These are phyloP conservation scores for Bicyclus anynana DNA, from an alignment of 1,140 invertebrate genomes.

Conservation along the genomic window DNA sequence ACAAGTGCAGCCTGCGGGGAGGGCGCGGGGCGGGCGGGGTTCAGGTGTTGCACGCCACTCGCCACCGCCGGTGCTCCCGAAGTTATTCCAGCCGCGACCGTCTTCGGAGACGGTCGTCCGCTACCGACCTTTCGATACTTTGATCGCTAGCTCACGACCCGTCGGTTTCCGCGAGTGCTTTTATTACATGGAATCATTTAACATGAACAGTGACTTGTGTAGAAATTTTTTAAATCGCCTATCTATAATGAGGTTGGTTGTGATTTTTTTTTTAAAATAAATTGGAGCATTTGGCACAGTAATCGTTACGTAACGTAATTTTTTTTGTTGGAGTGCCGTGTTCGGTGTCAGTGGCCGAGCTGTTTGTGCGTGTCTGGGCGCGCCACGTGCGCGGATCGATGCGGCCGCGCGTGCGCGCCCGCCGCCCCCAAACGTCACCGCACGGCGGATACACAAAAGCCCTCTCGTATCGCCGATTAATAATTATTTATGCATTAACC, in stretches of 20 bases:
- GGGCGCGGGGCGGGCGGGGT: slow-evolving; percentile 13
- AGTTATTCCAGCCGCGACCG: slow-evolving; percentile 43
- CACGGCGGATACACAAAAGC: slow-evolving; percentile 7
- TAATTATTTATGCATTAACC: slow-evolving; percentile 9
- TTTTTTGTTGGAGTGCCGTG: slow-evolving; percentile 1
- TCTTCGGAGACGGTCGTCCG: slow-evolving; percentile 31
- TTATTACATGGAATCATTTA: not conserved
- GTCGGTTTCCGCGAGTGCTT: slow-evolving; percentile 17
- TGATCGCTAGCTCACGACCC: slow-evolving; percentile 11
- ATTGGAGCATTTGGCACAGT: not conserved
- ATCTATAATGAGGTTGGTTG: slow-evolving; percentile 7
- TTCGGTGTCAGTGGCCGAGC: slow-evolving; percentile 20
- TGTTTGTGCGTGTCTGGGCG: slow-evolving; percentile 45
- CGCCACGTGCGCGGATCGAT: slow-evolving; percentile 70
- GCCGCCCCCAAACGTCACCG: slow-evolving; percentile 41
- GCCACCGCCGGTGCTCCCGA: slow-evolving; percentile 32
- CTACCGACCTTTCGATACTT: not conserved
- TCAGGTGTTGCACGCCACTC: slow-evolving; percentile 64
- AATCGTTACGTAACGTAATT: slow-evolving; percentile 10
- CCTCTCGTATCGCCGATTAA: slow-evolving; percentile 10
- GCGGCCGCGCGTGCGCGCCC: slow-evolving; percentile 48
- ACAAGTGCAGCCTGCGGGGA: slow-evolving; percentile 54
- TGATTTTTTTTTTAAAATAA: not conserved
- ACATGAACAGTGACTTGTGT: slow-evolving; percentile 22
- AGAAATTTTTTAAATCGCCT: not conserved